Base-by-base conservation (phyloP, 2,113 vertebrate genomes). In the Mobula hypostoma region DNA sequence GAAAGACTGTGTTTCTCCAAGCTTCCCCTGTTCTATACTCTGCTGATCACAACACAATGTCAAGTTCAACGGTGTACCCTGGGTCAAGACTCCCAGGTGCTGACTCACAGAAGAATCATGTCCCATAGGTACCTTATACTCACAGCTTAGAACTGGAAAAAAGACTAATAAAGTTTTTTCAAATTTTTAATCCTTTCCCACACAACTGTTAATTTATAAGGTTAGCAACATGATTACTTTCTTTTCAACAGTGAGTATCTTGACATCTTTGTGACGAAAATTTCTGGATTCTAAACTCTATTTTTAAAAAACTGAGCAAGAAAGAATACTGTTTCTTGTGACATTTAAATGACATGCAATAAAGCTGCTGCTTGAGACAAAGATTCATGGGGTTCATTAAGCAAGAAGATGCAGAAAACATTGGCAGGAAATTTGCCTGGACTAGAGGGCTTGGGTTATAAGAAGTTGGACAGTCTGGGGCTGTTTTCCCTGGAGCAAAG, bases 311-410 rank as follows among this genome's bases (percentile, higher is more conserved):
- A 36, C 27, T 40, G 66, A 92, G 90, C 32, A 72, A n/a, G 24
- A 29, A 76, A 32, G 15, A 76, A 36, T 12, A 76, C 48, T 93
- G 68, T 91, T 11, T 17, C 7, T 72, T 12, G 5, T 56, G 91
- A 48, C 91, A 93, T 93, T 93, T 93, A 93, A 93, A 93, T 93
- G 91, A 74, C 36, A 27, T 24, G 68, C 72, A 74, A 93, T 93
- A 74, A 74, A 74, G 70, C 70, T 93, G 91, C 74, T 93, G 70
- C 27, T 74, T 74, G 40, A 76, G 91, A 56, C 40, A 93, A 93
- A 74, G 91, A 93, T 93, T 93, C 74, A 70, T 93, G 74, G 70
- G 40, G 74, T 93, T 93, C 70, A 93, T 93, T 93, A 74, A 93
- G 91, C 21, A 21, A 24, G 17, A 70, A 17, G 68, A 17, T 11